phyloP scores from a whole-genome alignment of 1,140 invertebrate genomes.

The Lamellibrachia luymesi region DNA sequence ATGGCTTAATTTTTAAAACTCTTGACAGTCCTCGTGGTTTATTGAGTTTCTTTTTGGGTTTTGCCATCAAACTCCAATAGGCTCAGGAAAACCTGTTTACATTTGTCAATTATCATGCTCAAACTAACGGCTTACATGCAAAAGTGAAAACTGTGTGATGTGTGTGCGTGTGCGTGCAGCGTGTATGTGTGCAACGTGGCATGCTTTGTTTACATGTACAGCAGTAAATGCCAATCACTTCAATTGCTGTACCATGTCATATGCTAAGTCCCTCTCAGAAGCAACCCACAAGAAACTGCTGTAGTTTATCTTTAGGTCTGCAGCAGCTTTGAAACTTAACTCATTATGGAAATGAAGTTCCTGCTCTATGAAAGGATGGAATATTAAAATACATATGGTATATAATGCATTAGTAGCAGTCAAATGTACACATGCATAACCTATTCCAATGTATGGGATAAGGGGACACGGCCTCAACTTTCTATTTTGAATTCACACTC shows the following conservation, averaged over 20 bases:
- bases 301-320: not conserved
- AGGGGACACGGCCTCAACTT: too few relatives aligned
- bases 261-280: not conserved
- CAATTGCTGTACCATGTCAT: not conserved
- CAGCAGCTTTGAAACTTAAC: slow-evolving; percentile 1
- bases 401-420: not conserved
- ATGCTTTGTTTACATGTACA: not conserved
- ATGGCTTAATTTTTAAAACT: too few relatives aligned
- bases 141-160: not conserved
- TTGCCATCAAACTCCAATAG: not conserved
- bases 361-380: not conserved
- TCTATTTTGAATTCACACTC: too few relatives aligned
- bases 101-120: not conserved
- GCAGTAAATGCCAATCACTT: not conserved
- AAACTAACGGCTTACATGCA: not conserved
- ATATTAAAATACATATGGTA: not conserved
- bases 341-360: not conserved
- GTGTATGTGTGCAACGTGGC: not conserved
- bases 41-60: not conserved
- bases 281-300: not conserved
- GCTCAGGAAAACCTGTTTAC: too few relatives aligned
- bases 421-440: too few relatives aligned
- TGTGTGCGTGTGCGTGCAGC: too few relatives aligned
- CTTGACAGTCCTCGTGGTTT: not conserved
- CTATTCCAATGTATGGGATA: too few relatives aligned